Evolutionary conservation across 2,888 invertebrate genomes (phyloP).

Genomic region (Catocala sponsa): DNA sequence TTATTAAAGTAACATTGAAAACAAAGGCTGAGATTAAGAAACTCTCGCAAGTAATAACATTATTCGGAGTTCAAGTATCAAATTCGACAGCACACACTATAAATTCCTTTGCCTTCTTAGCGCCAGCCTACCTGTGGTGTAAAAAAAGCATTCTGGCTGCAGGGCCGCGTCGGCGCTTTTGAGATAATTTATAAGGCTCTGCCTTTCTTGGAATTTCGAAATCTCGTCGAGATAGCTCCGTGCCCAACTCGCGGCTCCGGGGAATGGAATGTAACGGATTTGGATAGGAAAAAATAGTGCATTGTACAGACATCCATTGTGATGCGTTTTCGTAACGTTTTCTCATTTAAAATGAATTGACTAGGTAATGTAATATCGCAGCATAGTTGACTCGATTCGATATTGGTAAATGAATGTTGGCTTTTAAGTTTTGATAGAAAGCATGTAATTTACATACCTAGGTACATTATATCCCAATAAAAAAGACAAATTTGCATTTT

Average conservation of each 20-base stretch:
- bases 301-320: slow-evolving; percentile 71
- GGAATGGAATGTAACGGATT: slow-evolving; percentile 87
- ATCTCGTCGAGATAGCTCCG: slow-evolving; percentile 81
- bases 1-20: too few species aligned
- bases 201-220: slow-evolving; percentile 88
- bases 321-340: slow-evolving; percentile 67
- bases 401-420: slow-evolving; percentile 5
- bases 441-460: not conserved
- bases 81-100: slow-evolving; percentile 60
- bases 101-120: slow-evolving; percentile 86
- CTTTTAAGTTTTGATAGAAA: not conserved
- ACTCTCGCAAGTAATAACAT: slow-evolving; percentile 1
- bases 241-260: slow-evolving; percentile 71
- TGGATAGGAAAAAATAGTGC: slow-evolving; percentile 78
- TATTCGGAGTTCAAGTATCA: slow-evolving; percentile 59
- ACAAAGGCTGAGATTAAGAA: not conserved
- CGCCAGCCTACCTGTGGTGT: slow-evolving; percentile 84
- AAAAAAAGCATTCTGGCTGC: slow-evolving; percentile 85
- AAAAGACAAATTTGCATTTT: too few species aligned
- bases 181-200: slow-evolving; percentile 87
- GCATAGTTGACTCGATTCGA: not conserved
- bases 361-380: slow-evolving; percentile 32
- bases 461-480: not conserved
- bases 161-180: slow-evolving; percentile 87
- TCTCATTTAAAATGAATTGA: slow-evolving; percentile 61